A percentile compares a stretch with the other conserved stretches of the same genome.
These are phyloP conservation scores for Argopecten irradians DNA, from an alignment of 1,140 invertebrate genomes.

Conservation along the genomic window DNA sequence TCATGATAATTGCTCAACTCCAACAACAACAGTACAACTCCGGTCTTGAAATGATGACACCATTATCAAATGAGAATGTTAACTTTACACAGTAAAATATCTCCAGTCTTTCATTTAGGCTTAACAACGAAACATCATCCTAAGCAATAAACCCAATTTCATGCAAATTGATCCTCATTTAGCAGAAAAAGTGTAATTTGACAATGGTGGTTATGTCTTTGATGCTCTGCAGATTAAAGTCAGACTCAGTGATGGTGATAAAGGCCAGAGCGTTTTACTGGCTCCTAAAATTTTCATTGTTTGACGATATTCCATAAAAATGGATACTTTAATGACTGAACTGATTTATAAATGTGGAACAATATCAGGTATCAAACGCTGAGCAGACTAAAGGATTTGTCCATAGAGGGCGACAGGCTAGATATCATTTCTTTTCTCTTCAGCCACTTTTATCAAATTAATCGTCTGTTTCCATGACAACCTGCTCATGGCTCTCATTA, in stretches of 20 bases:
- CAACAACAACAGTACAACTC: not conserved
- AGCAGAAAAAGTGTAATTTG: not conserved
- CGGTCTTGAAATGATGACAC: too few relatives aligned
- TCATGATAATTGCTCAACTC: too few relatives aligned
- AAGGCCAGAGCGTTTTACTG: not conserved
- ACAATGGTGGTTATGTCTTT: not conserved
- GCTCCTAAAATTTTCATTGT: not conserved
- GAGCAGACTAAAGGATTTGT: not conserved
- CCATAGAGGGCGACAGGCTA: not conserved
- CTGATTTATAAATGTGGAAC: not conserved
- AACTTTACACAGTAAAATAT: too few relatives aligned
- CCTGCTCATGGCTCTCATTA: too few relatives aligned
- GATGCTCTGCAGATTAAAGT: conserved; percentile 1
- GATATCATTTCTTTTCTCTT: not conserved
- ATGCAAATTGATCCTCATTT: conserved; percentile 17
- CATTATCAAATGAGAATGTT: too few relatives aligned
- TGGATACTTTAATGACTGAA: not conserved
- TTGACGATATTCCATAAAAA: conserved; percentile 10
- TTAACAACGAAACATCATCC: not conserved
- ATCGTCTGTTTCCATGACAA: too few relatives aligned
- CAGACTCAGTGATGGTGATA: not conserved
- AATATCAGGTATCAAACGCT: not conserved
- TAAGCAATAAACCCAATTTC: not conserved
- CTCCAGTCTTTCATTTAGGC: not conserved
- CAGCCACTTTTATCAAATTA: not conserved